Evolutionary conservation across 2,888 invertebrate genomes (phyloP).

Genomic region (Julus scanicus): DNA sequence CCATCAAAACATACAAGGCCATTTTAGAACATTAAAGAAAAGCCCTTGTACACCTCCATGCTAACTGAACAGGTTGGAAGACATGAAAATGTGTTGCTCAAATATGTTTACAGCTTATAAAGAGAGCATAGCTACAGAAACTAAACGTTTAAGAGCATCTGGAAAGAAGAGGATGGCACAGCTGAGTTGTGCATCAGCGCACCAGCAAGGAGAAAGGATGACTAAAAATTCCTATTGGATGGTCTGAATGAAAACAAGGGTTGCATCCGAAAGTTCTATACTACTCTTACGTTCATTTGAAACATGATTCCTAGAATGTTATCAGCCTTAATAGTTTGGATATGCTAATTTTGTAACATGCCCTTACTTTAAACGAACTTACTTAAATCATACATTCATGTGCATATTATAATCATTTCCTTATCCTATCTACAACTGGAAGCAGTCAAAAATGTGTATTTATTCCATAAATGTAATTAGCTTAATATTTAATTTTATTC

Average conservation of each 20-base stretch:
- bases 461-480: no score
- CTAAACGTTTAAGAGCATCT: background rate
- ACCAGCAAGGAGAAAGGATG: conserved; percentile 5
- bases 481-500: no score
- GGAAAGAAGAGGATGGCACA: conserved; percentile 25
- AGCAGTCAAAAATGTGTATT: no score
- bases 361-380: no score
- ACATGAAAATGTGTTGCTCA: background rate
- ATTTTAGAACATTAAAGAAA: background rate
- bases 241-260: conserved; percentile 15
- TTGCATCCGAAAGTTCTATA: background rate
- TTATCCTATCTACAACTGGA: no score
- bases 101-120: background rate
- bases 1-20: background rate
- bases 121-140: background rate
- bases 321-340: no score
- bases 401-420: no score
- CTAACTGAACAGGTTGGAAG: conserved; percentile 8
- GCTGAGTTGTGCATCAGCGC: conserved; percentile 7
- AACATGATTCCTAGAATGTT: background rate
- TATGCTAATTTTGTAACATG: no score
- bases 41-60: background rate
- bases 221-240: conserved; percentile 12
- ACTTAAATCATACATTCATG: no score
- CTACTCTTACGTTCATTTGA: background rate